phyloP scores from a whole-genome alignment of 2,797 vertebrate genomes.

The Hyperoplus lanceolatus region DNA sequence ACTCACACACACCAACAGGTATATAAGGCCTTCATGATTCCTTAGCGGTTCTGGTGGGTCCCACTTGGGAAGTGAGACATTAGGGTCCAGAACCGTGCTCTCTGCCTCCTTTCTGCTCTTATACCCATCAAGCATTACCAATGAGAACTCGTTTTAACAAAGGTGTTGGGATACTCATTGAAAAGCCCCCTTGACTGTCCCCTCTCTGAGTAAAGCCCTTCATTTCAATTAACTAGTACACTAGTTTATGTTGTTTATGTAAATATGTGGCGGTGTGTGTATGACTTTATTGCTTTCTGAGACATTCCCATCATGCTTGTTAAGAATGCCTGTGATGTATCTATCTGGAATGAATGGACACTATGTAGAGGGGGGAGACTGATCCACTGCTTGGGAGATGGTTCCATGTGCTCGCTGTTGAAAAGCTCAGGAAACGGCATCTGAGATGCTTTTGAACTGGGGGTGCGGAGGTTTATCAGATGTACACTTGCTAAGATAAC shows the following conservation, averaged over 20 bases:
- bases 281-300: constrained; percentile 51
- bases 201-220: constrained; percentile 39
- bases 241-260: constrained; percentile 61
- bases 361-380: background rate
- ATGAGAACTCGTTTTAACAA: constrained; percentile 40
- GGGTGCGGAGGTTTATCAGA: background rate
- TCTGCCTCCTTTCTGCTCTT: constrained; percentile 16
- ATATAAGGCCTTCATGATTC: background rate
- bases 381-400: background rate
- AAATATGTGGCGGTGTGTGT: constrained; percentile 69
- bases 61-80: constrained; percentile 39
- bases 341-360: constrained; percentile 8
- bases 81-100: constrained; percentile 28
- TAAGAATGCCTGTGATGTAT: constrained; percentile 17
- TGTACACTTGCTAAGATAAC: background rate
- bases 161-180: constrained; percentile 45
- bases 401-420: background rate
- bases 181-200: constrained; percentile 23
- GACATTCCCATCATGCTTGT: constrained; percentile 72
- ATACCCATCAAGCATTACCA: constrained; percentile 61
- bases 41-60: constrained; percentile 19
- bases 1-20: background rate
- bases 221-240: constrained; percentile 25
- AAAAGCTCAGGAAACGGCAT: background rate
- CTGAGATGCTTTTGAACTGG: constrained; percentile 1